Base-by-base conservation (phyloP, 2,113 vertebrate species). In the Phainopepla nitens region DNA sequence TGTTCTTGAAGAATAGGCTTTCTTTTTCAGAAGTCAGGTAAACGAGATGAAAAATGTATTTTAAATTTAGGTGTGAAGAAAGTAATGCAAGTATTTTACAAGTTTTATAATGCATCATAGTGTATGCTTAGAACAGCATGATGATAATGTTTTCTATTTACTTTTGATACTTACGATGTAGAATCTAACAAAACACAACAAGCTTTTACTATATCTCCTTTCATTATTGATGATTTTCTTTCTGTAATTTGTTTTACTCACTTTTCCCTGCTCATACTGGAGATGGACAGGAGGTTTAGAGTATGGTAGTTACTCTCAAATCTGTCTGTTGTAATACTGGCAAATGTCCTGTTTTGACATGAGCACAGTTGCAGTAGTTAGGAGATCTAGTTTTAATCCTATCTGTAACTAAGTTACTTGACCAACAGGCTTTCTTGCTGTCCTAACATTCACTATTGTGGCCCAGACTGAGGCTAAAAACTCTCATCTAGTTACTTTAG, bases 1-100 rank as follows among this genome's bases (percentile, higher is more conserved):
- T 83, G 15, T 57, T 91, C 71, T 70, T 76, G 69, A 78, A 72
- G 50, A 53, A n/a, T 49, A 87, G 56, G 29, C 82, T 71, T 94
- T 86, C 45, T 75, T 95, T 91, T 68, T 51, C 50, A 76, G 90
- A 93, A 91, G 62, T 76, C 69, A 89, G 62, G 82, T 92, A 83
- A 97, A 76, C 10, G 19, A 77, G 72, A 36, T 89, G 18, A 90
- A 82, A 94, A 91, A 42, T 24, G 9, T 80, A 22, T 57, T 78
- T 96, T 91, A 86, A 94, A 77, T 88, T 93, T 65, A 53, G 20
- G 3, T 80, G 29, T 62, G 76, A 84, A 82, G 11, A 86, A 87
- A 45, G 36, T 42, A 28, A 36, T 42, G 4, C 1, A 85, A 61
- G 20, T 66, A 7, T 68, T 78, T 84, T 35, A 45, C 23, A 39